Conservation (phyloP, 2,113 vertebrate genomes). For the Lucifuga dentata region DNA sequence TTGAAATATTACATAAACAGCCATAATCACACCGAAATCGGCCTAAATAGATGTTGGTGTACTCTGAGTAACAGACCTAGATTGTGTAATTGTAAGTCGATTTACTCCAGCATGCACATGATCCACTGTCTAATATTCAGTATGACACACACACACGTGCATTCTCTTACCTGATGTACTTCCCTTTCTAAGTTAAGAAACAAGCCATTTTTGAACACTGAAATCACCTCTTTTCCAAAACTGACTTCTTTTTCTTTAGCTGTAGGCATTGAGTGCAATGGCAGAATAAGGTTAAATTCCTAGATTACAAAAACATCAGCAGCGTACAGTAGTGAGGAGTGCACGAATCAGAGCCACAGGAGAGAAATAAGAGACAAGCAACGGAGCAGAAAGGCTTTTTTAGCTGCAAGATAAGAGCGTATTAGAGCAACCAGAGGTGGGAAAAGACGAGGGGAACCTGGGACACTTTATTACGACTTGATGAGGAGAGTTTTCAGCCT, state of each 20-base stretch:
- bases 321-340: not conserved
- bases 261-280: not conserved
- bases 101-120: too few relatives aligned
- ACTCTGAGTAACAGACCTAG: too few relatives aligned
- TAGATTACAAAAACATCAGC: conserved; percentile 36
- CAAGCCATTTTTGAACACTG: too few relatives aligned
- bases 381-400: conserved; percentile 58
- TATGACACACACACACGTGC: too few relatives aligned
- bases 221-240: not conserved
- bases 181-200: too few relatives aligned
- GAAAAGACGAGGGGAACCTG: conserved; percentile 8
- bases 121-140: too few relatives aligned
- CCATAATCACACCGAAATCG: too few relatives aligned
- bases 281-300: conserved; percentile 16
- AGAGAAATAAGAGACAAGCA: conserved; percentile 41
- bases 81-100: too few relatives aligned
- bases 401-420: conserved; percentile 47
- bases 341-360: conserved; percentile 8
- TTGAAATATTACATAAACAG: too few relatives aligned
- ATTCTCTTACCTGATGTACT: too few relatives aligned
- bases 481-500: conserved; percentile 32
- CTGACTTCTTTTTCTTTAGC: not conserved
- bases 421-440: conserved; percentile 53
- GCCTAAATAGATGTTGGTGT: too few relatives aligned
- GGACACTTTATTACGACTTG: conserved; percentile 51